phyloP scores from a whole-genome alignment of 2,797 vertebrate species.

The Sarcophilus harrisii region DNA sequence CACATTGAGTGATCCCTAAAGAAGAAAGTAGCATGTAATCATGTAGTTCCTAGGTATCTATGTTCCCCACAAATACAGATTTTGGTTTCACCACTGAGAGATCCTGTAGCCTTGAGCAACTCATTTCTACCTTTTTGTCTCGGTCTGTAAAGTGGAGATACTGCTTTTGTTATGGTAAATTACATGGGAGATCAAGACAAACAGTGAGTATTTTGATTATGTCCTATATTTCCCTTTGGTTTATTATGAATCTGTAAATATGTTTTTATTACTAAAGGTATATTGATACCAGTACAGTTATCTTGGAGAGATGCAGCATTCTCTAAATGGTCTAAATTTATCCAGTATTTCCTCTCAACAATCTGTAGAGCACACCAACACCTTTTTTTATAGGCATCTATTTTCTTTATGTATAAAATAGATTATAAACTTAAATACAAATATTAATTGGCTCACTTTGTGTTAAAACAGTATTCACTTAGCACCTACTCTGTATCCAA shows the following conservation, averaged over 20 bases:
- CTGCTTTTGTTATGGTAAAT: neutral
- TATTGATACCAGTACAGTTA: neutral
- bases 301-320: neutral
- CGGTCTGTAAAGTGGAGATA: neutral
- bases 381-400: neutral
- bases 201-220: conserved; percentile 4
- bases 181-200: conserved; percentile 27
- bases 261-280: conserved; percentile 34
- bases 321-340: neutral
- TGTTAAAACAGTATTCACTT: neutral
- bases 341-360: neutral
- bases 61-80: neutral
- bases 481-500: neutral
- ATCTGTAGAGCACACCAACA: neutral
- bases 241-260: conserved; percentile 40
- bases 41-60: conserved; percentile 14
- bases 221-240: conserved; percentile 43
- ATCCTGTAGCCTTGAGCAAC: conserved; percentile 3
- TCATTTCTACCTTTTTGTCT: conserved; percentile 33
- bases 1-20: conserved; percentile 60
- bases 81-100: neutral
- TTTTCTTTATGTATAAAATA: neutral
- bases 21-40: conserved; percentile 34
- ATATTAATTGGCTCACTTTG: neutral
- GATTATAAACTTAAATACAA: neutral